These are phyloP conservation scores for Teleogryllus occipitalis DNA, from an alignment of 1,140 invertebrate species.

Conservation along the genomic window DNA sequence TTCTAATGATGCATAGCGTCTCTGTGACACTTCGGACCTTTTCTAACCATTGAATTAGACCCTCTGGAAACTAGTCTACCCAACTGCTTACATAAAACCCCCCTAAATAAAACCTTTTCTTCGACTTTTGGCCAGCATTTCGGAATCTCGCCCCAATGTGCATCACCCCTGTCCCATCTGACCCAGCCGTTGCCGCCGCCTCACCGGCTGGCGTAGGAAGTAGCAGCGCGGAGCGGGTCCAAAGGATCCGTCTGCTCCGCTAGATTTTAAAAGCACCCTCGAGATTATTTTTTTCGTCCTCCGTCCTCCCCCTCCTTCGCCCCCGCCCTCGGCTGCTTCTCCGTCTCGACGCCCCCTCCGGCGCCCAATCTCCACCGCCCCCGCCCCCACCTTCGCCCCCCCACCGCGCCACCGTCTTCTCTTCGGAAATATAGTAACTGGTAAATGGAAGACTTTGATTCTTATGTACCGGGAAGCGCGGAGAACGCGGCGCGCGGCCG, in stretches of 20 bases:
- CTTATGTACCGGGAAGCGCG: not conserved
- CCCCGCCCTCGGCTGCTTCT: not conserved
- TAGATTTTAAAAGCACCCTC: conserved; percentile 4
- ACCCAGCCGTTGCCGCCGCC: not conserved
- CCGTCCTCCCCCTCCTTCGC: too few relatives aligned
- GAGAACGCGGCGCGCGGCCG: not conserved
- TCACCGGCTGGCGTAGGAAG: not conserved
- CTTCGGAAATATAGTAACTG: conserved; percentile 4
- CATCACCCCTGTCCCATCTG: not conserved
- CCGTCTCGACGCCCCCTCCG: too few relatives aligned
- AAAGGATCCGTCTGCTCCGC: not conserved
- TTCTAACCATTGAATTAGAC: too few relatives aligned
- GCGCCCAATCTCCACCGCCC: too few relatives aligned
- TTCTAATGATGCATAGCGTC: too few relatives aligned
- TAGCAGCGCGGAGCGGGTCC: not conserved
- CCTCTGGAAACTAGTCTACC: too few relatives aligned
- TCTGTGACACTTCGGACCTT: too few relatives aligned
- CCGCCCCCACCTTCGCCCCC: too few relatives aligned
- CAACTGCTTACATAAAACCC: too few relatives aligned
- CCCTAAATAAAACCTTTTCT: too few relatives aligned
- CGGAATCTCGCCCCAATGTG: not conserved
- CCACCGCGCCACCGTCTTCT: not conserved
- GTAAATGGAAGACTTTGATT: conserved; percentile 4
- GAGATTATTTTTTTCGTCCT: not conserved
- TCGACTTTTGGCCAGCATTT: too few relatives aligned